Percentiles rank a stretch among this genome's conserved stretches.
These are phyloP conservation scores for Eriocheir sinensis DNA, from an alignment of 1,140 invertebrate species.

Conservation along the genomic window DNA sequence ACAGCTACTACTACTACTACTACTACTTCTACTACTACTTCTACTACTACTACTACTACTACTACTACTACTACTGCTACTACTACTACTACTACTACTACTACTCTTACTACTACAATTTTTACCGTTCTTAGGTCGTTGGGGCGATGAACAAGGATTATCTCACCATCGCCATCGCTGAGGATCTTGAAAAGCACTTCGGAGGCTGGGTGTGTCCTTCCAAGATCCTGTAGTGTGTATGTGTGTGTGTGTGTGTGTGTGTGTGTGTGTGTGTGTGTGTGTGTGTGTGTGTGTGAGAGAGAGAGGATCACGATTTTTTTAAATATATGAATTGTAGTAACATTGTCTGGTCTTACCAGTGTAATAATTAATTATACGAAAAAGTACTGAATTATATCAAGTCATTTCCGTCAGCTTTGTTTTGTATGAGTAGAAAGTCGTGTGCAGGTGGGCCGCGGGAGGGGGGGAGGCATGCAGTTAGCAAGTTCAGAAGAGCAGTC, in stretches of 20 bases:
- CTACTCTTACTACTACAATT: not conserved
- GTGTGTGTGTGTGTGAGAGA: not conserved
- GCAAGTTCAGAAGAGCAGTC: too few species aligned
- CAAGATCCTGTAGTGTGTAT: slow-evolving; percentile 56
- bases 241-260: not conserved
- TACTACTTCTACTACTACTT: not conserved
- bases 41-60: not conserved
- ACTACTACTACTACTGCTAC: not conserved
- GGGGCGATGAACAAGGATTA: slow-evolving; percentile 81
- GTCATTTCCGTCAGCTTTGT: not conserved
- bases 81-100: not conserved
- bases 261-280: not conserved
- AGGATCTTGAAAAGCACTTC: slow-evolving; percentile 82
- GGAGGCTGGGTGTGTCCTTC: slow-evolving; percentile 79
- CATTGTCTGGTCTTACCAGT: not conserved
- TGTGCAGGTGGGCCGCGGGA: too few species aligned
- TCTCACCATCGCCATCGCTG: slow-evolving; percentile 82
- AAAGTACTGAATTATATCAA: not conserved
- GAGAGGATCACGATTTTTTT: not conserved
- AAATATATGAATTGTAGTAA: not conserved
- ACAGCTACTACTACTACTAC: not conserved
- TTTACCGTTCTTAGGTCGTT: slow-evolving; percentile 80
- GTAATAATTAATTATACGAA: slow-evolving; percentile 6
- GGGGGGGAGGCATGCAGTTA: too few species aligned
- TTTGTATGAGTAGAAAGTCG: not conserved